Percentiles rank a stretch among this genome's conserved stretches.
Evolutionary conservation across 2,797 vertebrate species (phyloP).

Genomic region (Danio jaintianensis): DNA sequence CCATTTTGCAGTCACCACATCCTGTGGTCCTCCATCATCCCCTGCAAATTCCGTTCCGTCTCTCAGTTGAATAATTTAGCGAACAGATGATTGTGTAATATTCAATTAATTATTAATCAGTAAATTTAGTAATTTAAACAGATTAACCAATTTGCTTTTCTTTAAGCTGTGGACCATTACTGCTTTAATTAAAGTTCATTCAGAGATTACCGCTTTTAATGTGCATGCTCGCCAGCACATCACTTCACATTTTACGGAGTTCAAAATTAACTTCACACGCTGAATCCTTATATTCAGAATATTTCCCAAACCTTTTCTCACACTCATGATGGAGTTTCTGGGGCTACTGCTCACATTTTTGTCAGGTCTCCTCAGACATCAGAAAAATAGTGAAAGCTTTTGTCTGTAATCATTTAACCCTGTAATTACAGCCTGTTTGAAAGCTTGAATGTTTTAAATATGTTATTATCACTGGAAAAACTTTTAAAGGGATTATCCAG

Average conservation of each 20-base stretch:
- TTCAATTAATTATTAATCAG: conserved; percentile 60
- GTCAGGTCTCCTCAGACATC: background rate
- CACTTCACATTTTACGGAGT: conserved; percentile 41
- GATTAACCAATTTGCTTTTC: conserved; percentile 62
- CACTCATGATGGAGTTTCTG: conserved; percentile 9
- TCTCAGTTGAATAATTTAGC: conserved; percentile 46
- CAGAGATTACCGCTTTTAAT: conserved; percentile 55
- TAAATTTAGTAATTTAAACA: conserved; percentile 62
- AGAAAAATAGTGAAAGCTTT: background rate
- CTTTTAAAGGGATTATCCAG: too few species aligned
- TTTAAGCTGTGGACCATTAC: conserved; percentile 60
- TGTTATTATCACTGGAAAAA: background rate
- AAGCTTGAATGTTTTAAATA: background rate
- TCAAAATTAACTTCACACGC: conserved; percentile 47
- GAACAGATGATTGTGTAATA: conserved; percentile 54
- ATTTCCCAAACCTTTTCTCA: conserved; percentile 14
- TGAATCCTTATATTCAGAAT: conserved; percentile 27
- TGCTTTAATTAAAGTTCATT: conserved; percentile 65
- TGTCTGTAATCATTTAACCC: background rate
- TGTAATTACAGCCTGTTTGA: background rate
- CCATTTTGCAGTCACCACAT: conserved; percentile 43
- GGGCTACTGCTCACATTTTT: background rate
- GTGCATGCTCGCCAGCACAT: conserved; percentile 34
- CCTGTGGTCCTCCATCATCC: conserved; percentile 32
- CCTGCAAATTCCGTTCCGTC: conserved; percentile 44